phyloP scores from a whole-genome alignment of 2,113 vertebrate species.

The Neoarius graeffei region DNA sequence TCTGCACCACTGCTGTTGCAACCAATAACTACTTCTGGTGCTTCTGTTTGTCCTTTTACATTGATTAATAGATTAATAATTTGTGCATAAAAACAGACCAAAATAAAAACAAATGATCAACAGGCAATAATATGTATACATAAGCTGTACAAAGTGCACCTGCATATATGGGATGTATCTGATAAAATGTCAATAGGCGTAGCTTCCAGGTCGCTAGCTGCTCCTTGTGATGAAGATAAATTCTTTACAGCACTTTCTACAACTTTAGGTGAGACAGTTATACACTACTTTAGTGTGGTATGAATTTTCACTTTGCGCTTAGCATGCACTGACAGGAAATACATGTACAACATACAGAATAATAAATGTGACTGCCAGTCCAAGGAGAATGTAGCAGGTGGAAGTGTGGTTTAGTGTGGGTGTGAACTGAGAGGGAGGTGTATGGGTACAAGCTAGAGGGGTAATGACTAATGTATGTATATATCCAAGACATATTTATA shows the following conservation, averaged over 20 bases:
- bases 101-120: background rate
- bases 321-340: background rate
- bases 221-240: background rate
- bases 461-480: background rate
- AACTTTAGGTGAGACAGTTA: background rate
- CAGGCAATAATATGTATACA: background rate
- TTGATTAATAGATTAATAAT: background rate
- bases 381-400: background rate
- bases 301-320: background rate
- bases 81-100: background rate
- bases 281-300: background rate
- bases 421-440: background rate
- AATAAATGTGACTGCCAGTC: background rate
- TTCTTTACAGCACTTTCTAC: background rate
- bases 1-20: background rate
- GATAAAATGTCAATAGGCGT: background rate
- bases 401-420: slow-evolving; percentile 11
- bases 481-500: background rate
- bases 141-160: background rate
- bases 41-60: too few relatives aligned
- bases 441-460: background rate
- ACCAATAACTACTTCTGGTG: background rate
- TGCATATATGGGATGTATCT: background rate
- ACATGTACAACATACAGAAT: background rate
- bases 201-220: background rate